These are phyloP conservation scores for Clavelina lepadiformis DNA, from an alignment of 23 tunicate species.

Conservation along the genomic window DNA sequence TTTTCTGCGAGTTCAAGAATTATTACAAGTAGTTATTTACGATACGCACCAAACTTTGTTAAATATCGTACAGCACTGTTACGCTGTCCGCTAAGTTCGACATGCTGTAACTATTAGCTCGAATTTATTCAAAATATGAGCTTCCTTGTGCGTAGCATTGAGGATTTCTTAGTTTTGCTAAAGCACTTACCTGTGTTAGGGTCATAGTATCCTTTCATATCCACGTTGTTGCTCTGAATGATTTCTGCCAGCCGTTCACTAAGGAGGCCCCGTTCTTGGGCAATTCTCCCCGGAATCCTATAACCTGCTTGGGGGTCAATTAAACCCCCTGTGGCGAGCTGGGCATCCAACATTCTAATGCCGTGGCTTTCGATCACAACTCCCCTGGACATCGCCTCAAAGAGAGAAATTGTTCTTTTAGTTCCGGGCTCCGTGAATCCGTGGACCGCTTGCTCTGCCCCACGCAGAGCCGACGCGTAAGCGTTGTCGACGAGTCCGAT, in stretches of 20 bases:
- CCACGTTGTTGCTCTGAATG: slow-evolving; percentile 30
- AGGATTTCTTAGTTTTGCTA: no score
- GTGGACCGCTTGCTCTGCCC: slow-evolving; percentile 74
- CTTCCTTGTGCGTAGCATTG: no score
- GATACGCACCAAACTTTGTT: no score
- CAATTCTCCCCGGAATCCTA: slow-evolving; percentile 71
- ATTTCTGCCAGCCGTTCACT: slow-evolving; percentile 70
- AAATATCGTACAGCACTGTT: no score
- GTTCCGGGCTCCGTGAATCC: slow-evolving; percentile 67
- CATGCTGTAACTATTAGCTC: no score
- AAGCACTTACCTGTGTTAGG: slow-evolving; percentile 74
- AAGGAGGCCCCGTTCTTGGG: slow-evolving; percentile 48
- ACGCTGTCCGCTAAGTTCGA: no score
- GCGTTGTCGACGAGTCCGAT: slow-evolving; percentile 48
- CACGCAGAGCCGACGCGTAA: slow-evolving; percentile 29
- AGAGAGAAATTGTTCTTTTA: slow-evolving; percentile 45
- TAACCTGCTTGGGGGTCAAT: slow-evolving; percentile 91
- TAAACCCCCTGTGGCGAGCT: slow-evolving; percentile 92
- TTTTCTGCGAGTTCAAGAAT: no score
- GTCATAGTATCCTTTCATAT: slow-evolving; percentile 79
- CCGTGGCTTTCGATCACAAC: slow-evolving; percentile 84
- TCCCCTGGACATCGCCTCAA: slow-evolving; percentile 75
- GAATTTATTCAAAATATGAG: no score
- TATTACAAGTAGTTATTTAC: no score
- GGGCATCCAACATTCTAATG: slow-evolving; percentile 89